A percentile compares a stretch with the other conserved stretches of the same genome.
Conservation (phyloP, 1,140 invertebrate genomes). For the Drosophila parvula region DNA sequence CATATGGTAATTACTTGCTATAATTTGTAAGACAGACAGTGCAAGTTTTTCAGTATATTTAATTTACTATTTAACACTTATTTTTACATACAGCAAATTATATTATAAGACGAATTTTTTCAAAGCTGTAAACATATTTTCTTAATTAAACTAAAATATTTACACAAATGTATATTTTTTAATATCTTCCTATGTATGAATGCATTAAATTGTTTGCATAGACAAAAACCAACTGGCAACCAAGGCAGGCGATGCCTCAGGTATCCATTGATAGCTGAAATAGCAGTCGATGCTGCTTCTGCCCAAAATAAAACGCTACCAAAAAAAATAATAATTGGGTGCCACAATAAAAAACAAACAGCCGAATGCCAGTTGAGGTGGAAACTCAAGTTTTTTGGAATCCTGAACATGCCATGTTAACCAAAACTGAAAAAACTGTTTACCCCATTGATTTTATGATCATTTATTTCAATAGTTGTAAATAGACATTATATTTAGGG, state of each 20-base stretch:
- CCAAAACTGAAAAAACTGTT: background rate
- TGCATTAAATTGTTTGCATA: conserved; percentile 15
- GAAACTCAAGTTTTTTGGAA: conserved; percentile 13
- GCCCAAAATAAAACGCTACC: conserved; percentile 45
- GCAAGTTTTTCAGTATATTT: background rate
- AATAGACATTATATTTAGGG: background rate
- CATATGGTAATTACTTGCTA: background rate
- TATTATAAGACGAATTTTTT: background rate
- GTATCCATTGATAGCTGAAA: conserved; percentile 21
- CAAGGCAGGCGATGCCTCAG: background rate
- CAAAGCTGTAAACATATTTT: background rate
- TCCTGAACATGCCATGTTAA: background rate
- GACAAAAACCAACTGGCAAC: background rate
- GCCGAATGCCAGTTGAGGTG: conserved; percentile 27
- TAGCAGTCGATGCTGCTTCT: conserved; percentile 30
- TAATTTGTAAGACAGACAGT: background rate
- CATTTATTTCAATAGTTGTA: background rate
- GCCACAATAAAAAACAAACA: conserved; percentile 41
- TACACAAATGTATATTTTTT: background rate
- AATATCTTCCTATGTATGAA: background rate
- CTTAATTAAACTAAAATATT: background rate
- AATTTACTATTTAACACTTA: background rate
- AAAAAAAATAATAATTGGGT: conserved; percentile 48
- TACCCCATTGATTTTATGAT: background rate
- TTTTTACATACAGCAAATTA: background rate